A percentile compares a stretch with the other conserved stretches of the same genome.
These are phyloP conservation scores for Sipunculus nudus DNA, from an alignment of 2,888 invertebrate genomes.

Conservation along the genomic window DNA sequence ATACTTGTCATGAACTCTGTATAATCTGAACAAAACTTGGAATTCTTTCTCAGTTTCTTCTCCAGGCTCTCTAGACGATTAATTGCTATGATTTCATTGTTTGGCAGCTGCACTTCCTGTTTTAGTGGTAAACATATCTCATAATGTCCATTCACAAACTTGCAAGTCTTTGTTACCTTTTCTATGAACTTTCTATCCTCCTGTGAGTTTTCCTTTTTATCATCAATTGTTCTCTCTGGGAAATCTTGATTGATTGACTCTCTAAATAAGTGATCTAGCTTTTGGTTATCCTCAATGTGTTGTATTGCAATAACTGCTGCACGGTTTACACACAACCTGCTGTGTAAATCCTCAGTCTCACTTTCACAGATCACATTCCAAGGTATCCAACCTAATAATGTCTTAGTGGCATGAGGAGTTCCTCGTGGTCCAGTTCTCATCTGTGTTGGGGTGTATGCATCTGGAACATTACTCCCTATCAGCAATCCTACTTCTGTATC, in stretches of 20 bases:
- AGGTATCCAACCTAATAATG: not conserved
- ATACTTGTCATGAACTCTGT: conserved; percentile 7
- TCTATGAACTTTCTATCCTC: no score
- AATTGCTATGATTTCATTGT: conserved; percentile 7
- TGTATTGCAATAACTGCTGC: no score
- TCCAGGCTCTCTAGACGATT: conserved; percentile 1
- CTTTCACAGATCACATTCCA: not conserved
- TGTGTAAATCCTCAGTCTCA: not conserved
- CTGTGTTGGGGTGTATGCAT: not conserved
- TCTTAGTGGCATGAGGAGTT: not conserved
- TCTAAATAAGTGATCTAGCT: no score
- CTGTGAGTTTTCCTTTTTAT: no score
- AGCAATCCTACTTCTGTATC: not conserved
- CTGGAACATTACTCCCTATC: not conserved
- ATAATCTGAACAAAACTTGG: conserved; percentile 3
- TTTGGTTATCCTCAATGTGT: no score
- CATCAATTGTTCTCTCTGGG: no score
- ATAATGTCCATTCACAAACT: conserved; percentile 22
- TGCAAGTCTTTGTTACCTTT: no score
- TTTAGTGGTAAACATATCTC: conserved; percentile 13
- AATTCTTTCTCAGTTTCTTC: not conserved
- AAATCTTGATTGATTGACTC: no score
- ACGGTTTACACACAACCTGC: not conserved
- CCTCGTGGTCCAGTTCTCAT: not conserved
- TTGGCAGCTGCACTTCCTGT: not conserved